Evolutionary conservation across 2,113 vertebrate genomes (phyloP).

Genomic region (Hirundichthys speculiger): DNA sequence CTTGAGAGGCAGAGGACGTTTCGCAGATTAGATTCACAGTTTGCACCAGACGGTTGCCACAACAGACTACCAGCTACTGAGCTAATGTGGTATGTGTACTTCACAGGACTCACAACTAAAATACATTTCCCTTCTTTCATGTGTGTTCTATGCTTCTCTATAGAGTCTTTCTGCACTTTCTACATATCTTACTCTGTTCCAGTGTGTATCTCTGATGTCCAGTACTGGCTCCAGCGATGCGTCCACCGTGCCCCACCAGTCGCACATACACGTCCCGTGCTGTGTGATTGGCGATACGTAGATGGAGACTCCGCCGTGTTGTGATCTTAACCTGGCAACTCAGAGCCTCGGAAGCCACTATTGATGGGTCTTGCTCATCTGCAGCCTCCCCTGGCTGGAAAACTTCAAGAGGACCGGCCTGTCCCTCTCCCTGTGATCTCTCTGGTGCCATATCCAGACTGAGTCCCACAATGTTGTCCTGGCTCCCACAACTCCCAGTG

Average conservation of each 20-base stretch:
- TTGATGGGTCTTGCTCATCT: conserved; percentile 49
- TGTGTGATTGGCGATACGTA: conserved; percentile 94
- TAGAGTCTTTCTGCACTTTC: background rate
- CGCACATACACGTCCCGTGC: conserved; percentile 88
- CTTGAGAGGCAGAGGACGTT: no score
- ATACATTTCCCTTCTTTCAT: no score
- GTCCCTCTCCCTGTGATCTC: conserved; percentile 14
- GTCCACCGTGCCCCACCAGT: conserved; percentile 87
- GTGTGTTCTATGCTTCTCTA: background rate
- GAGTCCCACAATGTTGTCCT: conserved; percentile 13
- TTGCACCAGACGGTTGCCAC: no score
- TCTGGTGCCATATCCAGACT: conserved; percentile 28
- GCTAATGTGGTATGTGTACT: no score
- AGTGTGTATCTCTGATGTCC: conserved; percentile 42
- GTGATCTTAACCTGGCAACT: conserved; percentile 95
- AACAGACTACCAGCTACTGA: no score
- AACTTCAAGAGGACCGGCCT: conserved; percentile 57
- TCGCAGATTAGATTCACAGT: no score
- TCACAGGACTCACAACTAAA: no score
- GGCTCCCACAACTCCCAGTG: conserved; percentile 9
- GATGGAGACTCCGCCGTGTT: conserved; percentile 87
- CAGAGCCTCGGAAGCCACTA: conserved; percentile 77
- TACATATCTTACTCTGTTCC: conserved; percentile 65
- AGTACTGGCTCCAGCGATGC: conserved; percentile 80
- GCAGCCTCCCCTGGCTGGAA: conserved; percentile 56